phyloP scores from a whole-genome alignment of 2,113 vertebrate genomes.

The Ptilonorhynchus violaceus region DNA sequence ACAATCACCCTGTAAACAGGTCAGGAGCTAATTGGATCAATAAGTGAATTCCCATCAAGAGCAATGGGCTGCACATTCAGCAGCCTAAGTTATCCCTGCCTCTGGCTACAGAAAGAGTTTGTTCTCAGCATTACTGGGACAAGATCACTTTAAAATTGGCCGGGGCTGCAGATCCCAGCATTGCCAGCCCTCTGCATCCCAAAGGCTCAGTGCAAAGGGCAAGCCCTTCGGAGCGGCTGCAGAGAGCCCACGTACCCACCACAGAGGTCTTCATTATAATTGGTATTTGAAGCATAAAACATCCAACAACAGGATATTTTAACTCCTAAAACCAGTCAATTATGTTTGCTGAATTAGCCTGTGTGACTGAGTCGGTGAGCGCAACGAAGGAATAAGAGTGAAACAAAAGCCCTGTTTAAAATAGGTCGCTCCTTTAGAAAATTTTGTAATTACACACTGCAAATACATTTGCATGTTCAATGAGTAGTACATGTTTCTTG shows the following conservation, averaged over 20 bases:
- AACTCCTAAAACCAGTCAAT: slow-evolving; percentile 59
- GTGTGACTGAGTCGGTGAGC: not conserved
- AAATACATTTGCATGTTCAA: slow-evolving; percentile 51
- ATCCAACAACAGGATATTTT: slow-evolving; percentile 34
- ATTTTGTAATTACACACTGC: slow-evolving; percentile 47
- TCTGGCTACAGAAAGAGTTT: not conserved
- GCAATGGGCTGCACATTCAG: not conserved
- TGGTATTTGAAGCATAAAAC: slow-evolving; percentile 24
- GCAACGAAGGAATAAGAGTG: not conserved
- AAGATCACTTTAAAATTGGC: not conserved
- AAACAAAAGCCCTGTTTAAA: slow-evolving; percentile 35
- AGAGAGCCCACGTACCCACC: not conserved
- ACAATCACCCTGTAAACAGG: not conserved
- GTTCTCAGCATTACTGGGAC: not conserved
- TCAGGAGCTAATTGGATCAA: not conserved
- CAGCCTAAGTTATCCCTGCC: not conserved
- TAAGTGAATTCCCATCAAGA: not conserved
- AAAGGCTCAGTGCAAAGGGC: not conserved
- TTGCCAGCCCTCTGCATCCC: not conserved
- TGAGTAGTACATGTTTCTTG: slow-evolving; percentile 21
- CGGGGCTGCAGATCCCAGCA: not conserved
- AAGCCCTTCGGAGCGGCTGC: not conserved
- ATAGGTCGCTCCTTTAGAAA: slow-evolving; percentile 9
- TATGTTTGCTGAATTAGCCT: slow-evolving; percentile 13
- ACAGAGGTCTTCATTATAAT: slow-evolving; percentile 14